Base-by-base conservation (phyloP, 2,888 invertebrate genomes). In the Proisotoma minuta region DNA sequence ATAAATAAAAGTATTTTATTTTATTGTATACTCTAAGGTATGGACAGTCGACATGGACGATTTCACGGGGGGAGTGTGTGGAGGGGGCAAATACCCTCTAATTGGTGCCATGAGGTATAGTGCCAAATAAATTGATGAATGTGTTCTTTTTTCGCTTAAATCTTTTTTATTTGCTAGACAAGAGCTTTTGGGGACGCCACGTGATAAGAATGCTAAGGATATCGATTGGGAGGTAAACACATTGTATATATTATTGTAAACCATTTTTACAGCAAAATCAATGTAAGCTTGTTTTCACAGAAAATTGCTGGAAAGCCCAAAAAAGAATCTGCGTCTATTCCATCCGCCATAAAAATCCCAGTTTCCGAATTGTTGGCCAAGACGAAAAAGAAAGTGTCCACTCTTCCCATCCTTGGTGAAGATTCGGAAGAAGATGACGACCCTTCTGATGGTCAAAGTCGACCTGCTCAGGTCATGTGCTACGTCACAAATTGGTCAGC, bases 21-120 rank as follows among this genome's bases (percentile, higher is more conserved):
- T 34, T 34, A n/a, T 28, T 34, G 93, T 52, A 94, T n/a, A n/a
- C n/a, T n/a, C n/a, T n/a, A n/a, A 94, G 94, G 91, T 94, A 0
- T 95, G 94, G 95, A 91, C 92, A 0, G 84, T 94, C 0, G 94
- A 94, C 76, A 93, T 93, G 91, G 94, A 94, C 73, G 94, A 94
- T 78, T 94, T 94, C 77, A 87, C 85, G 57, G 94, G 93, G 1
- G 85, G 83, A 1, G 82, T 87, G 0, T 92, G 93, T 74, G 89
- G 88, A 0, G 87, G 88, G 10, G 86, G 89, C 63, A 91, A 89
- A 76, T 94, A 91, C 77, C 94, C 94, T 0, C 80, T 94, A 39
- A 91, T 94, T 75, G 88, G 89, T 52, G 91, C 91, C 28, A 94
- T 94, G 87, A 86, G 89, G 87, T 87, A 76, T 34, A 34, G 15